These are phyloP conservation scores for Bicyclus anynana DNA, from an alignment of 1,140 invertebrate species.

Conservation along the genomic window DNA sequence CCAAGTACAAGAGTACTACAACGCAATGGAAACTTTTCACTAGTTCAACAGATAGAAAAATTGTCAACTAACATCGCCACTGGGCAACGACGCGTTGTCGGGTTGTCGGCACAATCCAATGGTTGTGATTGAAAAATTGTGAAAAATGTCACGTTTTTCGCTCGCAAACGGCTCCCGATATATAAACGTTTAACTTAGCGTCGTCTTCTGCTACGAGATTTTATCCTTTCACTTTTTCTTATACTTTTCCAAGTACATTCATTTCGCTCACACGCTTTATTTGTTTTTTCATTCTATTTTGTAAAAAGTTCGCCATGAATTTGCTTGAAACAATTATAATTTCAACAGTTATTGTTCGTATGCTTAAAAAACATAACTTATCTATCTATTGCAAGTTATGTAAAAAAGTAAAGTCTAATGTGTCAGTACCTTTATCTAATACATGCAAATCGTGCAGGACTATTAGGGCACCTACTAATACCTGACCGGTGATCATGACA, in stretches of 20 bases:
- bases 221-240: not conserved
- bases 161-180: not conserved
- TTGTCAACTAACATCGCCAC: not conserved
- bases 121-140: not conserved
- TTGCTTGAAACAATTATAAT: too few relatives aligned
- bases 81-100: not conserved
- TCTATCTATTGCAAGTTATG: too few relatives aligned
- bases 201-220: not conserved
- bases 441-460: not conserved
- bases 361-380: too few relatives aligned
- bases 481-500: not conserved
- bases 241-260: too few relatives aligned
- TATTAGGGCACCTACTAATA: not conserved
- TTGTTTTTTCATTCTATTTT: too few relatives aligned
- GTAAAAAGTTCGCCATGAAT: too few relatives aligned
- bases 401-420: not conserved
- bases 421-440: not conserved
- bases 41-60: not conserved
- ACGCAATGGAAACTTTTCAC: not conserved
- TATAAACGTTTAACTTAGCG: too few relatives aligned
- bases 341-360: too few relatives aligned
- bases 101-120: not conserved
- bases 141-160: not conserved
- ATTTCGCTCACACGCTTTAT: too few relatives aligned
- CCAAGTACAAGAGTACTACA: too few relatives aligned